Percentiles rank a stretch among this genome's conserved stretches.
phyloP scores from a whole-genome alignment of 2,888 invertebrate species.

The Aleiodes leptofemur region DNA sequence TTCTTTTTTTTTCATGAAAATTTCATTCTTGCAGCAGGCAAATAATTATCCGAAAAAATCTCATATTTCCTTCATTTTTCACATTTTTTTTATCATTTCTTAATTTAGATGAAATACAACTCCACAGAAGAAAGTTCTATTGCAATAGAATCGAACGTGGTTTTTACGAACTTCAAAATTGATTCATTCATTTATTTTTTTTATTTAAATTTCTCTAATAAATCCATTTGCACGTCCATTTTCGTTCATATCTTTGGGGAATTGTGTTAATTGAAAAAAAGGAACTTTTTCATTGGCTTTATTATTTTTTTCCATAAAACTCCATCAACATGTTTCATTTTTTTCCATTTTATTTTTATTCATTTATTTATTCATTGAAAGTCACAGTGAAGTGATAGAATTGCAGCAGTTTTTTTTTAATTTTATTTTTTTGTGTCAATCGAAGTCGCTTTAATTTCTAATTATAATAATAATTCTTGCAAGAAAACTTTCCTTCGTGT shows the following conservation, averaged over 20 bases:
- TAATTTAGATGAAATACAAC: conserved; percentile 33
- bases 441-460: conserved; percentile 29
- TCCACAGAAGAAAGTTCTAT: conserved; percentile 47
- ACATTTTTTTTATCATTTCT: neutral
- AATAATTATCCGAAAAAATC: conserved; percentile 34
- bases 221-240: conserved; percentile 17
- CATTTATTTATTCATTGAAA: conserved; percentile 1
- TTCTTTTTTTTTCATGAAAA: conserved; percentile 23
- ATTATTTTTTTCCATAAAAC: conserved; percentile 27
- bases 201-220: neutral
- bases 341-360: no score
- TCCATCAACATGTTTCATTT: conserved; percentile 14
- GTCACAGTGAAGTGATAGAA: no score
- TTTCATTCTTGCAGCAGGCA: conserved; percentile 26
- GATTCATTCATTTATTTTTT: neutral
- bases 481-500: conserved; percentile 49
- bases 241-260: neutral
- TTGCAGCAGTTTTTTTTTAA: neutral
- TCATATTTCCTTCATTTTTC: conserved; percentile 13
- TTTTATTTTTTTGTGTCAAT: conserved; percentile 4
- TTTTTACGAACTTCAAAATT: conserved; percentile 23
- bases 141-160: conserved; percentile 42
- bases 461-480: conserved; percentile 39
- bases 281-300: conserved; percentile 4
- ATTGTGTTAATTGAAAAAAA: neutral